Conservation (phyloP, 2,888 invertebrate species). For the Sphecodes monilicornis region DNA sequence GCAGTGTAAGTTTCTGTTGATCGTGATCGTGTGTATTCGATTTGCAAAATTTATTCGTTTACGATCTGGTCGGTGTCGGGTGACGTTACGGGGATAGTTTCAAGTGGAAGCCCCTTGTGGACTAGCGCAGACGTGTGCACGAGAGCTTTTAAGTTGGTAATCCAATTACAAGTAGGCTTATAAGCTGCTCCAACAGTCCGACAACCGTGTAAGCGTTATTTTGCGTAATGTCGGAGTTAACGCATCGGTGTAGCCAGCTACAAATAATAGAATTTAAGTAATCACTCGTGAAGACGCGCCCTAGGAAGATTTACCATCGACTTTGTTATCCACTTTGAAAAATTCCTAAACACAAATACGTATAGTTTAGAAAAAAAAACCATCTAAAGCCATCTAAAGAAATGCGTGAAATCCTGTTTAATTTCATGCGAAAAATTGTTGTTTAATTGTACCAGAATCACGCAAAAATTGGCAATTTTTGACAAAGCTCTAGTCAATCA, state of each 20-base stretch:
- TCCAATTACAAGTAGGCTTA: constrained; percentile 68
- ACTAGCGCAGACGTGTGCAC: constrained; percentile 44
- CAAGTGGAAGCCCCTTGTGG: constrained; percentile 27
- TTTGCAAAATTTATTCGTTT: constrained; percentile 20
- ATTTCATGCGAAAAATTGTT: too few species aligned
- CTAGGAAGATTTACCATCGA: constrained; percentile 27
- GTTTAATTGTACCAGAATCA: background rate
- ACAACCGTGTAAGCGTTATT: constrained; percentile 59
- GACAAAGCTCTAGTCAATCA: background rate
- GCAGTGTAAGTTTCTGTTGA: background rate
- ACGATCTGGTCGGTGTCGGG: constrained; percentile 18
- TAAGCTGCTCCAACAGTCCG: constrained; percentile 40
- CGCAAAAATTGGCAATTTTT: background rate
- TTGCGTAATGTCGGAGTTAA: constrained; percentile 58
- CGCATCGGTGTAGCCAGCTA: constrained; percentile 39
- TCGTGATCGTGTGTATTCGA: background rate
- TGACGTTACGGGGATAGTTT: constrained; percentile 37
- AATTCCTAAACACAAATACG: too few species aligned
- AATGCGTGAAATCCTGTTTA: background rate
- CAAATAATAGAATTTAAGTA: constrained; percentile 67
- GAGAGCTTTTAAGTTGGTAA: constrained; percentile 62
- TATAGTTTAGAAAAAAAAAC: too few species aligned
- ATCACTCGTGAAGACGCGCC: constrained; percentile 55
- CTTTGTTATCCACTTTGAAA: too few species aligned
- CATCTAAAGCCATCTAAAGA: background rate